Conservation (phyloP, 2,113 vertebrate genomes). For the Martes martes region DNA sequence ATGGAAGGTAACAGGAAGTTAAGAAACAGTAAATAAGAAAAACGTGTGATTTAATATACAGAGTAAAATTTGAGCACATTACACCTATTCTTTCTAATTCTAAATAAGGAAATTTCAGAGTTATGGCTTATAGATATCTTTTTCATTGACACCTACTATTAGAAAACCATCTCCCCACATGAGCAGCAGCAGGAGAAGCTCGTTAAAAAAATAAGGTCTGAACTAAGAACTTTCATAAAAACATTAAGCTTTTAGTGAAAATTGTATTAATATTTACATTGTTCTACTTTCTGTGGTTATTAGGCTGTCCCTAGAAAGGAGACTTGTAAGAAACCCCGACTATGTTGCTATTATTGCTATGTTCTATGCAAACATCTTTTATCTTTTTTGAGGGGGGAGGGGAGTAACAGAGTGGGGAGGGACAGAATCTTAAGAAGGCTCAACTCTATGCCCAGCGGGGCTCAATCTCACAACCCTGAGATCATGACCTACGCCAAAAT, state of each 20-base stretch:
- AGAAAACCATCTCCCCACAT: neutral
- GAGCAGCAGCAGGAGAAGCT: neutral
- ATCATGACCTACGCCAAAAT: too few relatives aligned
- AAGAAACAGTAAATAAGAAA: neutral
- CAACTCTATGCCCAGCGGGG: neutral
- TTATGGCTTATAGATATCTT: neutral
- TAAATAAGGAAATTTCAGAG: neutral
- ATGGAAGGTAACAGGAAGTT: neutral
- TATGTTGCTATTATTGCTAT: neutral
- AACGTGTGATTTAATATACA: neutral
- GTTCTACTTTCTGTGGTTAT: neutral
- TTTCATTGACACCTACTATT: slow-evolving; percentile 7
- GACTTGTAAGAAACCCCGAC: neutral
- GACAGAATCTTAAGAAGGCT: neutral
- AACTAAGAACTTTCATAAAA: neutral
- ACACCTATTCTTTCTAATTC: neutral
- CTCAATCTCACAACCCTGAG: neutral
- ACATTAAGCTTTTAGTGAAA: neutral
- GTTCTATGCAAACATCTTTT: neutral
- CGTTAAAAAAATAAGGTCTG: neutral
- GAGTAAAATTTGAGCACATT: neutral
- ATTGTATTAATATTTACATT: neutral
- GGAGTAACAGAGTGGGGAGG: neutral
- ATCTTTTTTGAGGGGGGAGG: neutral
- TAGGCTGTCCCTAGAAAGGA: neutral